Conservation (phyloP, 2,888 invertebrate species). For the Oxyscelio sp. region DNA sequence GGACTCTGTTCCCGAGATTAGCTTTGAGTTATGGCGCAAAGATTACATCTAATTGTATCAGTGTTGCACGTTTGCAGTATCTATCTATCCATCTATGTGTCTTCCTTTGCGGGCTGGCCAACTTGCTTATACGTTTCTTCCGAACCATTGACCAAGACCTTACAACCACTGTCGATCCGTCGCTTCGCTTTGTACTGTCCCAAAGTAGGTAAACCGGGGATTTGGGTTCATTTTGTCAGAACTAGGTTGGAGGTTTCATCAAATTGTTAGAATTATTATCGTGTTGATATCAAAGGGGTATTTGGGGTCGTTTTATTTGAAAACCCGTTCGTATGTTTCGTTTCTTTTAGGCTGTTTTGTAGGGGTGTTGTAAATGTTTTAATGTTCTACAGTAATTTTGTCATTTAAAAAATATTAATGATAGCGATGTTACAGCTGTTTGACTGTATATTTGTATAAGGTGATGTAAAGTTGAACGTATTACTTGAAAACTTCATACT, state of each 20-base stretch:
- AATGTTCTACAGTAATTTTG: too few species aligned
- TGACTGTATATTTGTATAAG: too few species aligned
- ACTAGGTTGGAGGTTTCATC: constrained; percentile 47
- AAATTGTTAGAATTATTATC: constrained; percentile 53
- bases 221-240: constrained; percentile 45
- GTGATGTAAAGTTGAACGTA: too few species aligned
- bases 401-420: too few species aligned
- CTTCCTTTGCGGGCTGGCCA: constrained; percentile 71
- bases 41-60: constrained; percentile 89
- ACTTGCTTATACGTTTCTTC: constrained; percentile 81
- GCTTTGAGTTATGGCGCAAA: constrained; percentile 88
- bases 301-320: too few species aligned
- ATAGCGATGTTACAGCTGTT: too few species aligned
- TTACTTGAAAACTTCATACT: too few species aligned
- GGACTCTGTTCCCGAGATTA: constrained; percentile 85
- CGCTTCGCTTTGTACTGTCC: constrained; percentile 84
- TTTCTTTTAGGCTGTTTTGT: too few species aligned
- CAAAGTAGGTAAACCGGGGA: constrained; percentile 74
- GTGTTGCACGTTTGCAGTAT: constrained; percentile 84
- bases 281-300: too few species aligned
- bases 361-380: too few species aligned
- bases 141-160: constrained; percentile 87
- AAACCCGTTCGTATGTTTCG: too few species aligned
- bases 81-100: constrained; percentile 86
- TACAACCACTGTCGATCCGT: constrained; percentile 82